Evolutionary conservation across 2,888 invertebrate species (phyloP).

Genomic region (Sympetrum striolatum): DNA sequence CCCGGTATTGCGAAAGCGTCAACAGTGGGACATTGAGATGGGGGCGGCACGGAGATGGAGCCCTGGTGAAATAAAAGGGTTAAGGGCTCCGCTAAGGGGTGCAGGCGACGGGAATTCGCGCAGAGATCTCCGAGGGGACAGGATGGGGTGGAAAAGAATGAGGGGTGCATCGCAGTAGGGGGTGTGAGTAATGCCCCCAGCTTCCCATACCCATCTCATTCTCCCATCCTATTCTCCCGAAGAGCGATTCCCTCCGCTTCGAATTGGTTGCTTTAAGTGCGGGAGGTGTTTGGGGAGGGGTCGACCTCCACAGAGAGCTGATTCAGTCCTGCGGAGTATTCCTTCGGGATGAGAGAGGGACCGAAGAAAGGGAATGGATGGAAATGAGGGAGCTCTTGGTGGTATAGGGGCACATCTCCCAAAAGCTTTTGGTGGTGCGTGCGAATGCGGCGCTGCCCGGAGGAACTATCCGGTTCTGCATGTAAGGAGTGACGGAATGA

Average conservation of each 20-base stretch:
- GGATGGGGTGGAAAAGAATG: background rate
- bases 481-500: background rate
- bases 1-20: background rate
- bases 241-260: background rate
- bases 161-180: background rate
- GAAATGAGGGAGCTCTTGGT: background rate
- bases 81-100: background rate
- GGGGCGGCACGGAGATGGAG: background rate
- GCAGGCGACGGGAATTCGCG: background rate
- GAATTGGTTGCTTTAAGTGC: constrained; percentile 19
- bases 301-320: background rate
- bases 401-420: background rate
- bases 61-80: background rate
- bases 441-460: background rate
- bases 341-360: background rate
- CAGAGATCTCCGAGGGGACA: background rate
- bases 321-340: background rate
- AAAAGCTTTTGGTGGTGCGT: background rate
- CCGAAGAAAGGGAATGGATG: background rate
- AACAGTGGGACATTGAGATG: background rate
- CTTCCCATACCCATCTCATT: background rate
- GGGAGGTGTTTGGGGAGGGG: background rate
- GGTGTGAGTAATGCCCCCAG: constrained; percentile 11
- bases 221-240: background rate
- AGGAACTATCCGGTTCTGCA: background rate